phyloP scores from a whole-genome alignment of 2,888 invertebrate genomes.

The Polydrusus cervinus region DNA sequence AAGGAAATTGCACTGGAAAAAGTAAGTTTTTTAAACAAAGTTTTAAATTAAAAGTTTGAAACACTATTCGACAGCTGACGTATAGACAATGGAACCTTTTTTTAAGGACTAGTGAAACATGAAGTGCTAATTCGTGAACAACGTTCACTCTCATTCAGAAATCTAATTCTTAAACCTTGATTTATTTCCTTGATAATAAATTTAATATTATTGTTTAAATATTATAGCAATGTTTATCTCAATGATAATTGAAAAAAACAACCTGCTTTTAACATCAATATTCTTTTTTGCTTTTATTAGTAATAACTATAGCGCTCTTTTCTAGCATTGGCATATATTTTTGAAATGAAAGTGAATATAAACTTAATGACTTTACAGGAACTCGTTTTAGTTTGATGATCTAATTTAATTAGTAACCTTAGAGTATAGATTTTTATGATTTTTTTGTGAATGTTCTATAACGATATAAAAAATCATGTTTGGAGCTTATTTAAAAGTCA shows the following conservation, averaged over 20 bases:
- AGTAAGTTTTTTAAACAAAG: too few species aligned
- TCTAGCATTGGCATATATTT: too few species aligned
- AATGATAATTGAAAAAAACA: slow-evolving; percentile 1
- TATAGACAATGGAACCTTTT: slow-evolving; percentile 1
- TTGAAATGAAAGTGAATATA: too few species aligned
- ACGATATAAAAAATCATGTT: too few species aligned
- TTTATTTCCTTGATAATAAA: not conserved
- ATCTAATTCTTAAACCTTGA: not conserved
- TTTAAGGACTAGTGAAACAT: slow-evolving; percentile 11
- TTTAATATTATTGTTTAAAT: not conserved
- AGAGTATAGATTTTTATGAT: too few species aligned
- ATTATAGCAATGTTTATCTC: not conserved
- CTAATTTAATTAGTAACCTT: not conserved
- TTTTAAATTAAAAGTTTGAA: too few species aligned
- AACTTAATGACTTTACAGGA: not conserved
- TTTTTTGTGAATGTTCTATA: too few species aligned
- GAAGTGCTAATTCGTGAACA: not conserved
- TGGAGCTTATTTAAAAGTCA: too few species aligned
- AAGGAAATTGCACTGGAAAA: slow-evolving; percentile 97
- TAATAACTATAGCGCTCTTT: not conserved
- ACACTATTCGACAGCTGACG: not conserved
- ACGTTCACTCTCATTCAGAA: not conserved
- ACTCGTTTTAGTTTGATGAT: not conserved
- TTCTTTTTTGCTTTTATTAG: not conserved
- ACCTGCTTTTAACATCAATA: not conserved